Evolutionary conservation across 2,113 vertebrate species (phyloP), one percentile per base, ranked within the genome.

Genomic region (Hypomesus transpacificus): DNA sequence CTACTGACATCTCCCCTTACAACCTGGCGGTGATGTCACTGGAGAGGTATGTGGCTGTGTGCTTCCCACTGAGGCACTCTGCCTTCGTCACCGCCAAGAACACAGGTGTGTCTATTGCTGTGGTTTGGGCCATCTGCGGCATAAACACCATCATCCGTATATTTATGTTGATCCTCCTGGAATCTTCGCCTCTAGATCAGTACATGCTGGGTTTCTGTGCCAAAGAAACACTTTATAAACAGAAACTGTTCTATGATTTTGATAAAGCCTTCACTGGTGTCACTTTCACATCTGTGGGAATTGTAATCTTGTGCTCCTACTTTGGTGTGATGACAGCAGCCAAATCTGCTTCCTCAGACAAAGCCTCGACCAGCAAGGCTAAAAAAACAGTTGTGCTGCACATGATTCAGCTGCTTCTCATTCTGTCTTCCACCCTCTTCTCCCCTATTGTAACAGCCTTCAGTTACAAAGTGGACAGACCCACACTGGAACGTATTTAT

Each of bases 21-120:
- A 89, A 73, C 1, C 73, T 90, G 73, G 73, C 83, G 20, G n/a
- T 87, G 65, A 90, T 90, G 88, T 88, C 84, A 50, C n/a, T 89
- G 68, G 89, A 91, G 82, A 75, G 86, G 3, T 91, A 73, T 18
- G 81, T 87, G 22, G 88, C 89, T 11, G 86, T 90, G 59, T 87
- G 87, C 24, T 79, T 71, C 59, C 89, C 89, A 4, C 80, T 91
- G 62, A 82, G 82, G 4, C 85, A 91, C 18, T 31, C 77, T n/a
- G 14, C 22, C 20, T 52, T 91, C 18, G 54, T 80, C 73, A 89
- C 88, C 14, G n/a, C 69, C 56, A 83, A 75, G 39, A 89, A 68
- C 73, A 89, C 88, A 4, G 31, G 0, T 0, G 4, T 68, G 11
- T 81, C 84, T 1, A 14, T 89, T 2, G 20, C 66, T 22, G 26